Percentiles rank a stretch among this genome's conserved stretches.
These are phyloP conservation scores for Hiodon alosoides DNA, from an alignment of 2,113 vertebrate species.

Conservation along the genomic window DNA sequence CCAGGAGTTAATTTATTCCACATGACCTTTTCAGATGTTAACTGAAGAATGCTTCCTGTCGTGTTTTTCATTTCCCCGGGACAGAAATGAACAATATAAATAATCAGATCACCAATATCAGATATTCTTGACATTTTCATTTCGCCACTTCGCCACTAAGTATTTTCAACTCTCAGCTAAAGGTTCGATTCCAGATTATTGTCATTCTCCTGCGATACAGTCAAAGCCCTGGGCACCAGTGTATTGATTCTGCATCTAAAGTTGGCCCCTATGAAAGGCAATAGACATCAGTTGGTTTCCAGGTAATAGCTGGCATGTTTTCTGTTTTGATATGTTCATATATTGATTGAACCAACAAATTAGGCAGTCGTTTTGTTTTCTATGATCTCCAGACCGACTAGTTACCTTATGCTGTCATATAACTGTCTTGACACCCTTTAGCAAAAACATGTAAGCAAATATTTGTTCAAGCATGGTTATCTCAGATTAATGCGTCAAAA, in stretches of 20 bases:
- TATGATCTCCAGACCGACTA: no score
- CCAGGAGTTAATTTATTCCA: background rate
- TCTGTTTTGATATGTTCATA: no score
- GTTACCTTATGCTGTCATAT: no score
- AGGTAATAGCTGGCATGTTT: no score
- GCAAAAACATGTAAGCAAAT: no score
- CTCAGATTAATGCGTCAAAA: no score
- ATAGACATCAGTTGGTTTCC: no score
- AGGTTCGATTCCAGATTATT: conserved; percentile 48
- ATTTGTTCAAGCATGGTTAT: no score
- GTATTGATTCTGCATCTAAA: conserved; percentile 48
- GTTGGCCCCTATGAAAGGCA: conserved; percentile 8
- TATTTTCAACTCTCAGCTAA: conserved; percentile 47
- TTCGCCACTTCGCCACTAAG: conserved; percentile 37
- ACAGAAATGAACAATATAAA: conserved; percentile 40
- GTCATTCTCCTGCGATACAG: conserved; percentile 39
- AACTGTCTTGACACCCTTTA: no score
- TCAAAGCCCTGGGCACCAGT: conserved; percentile 19
- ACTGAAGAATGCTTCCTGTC: background rate
- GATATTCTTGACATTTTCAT: conserved; percentile 42
- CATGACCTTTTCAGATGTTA: background rate
- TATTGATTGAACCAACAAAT: no score
- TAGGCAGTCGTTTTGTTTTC: no score
- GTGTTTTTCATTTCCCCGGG: conserved; percentile 15
- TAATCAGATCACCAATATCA: conserved; percentile 51